A percentile compares a stretch with the other conserved stretches of the same genome.
Conservation (phyloP, 2,888 invertebrate species). For the Scaptomyza cyrtandrae region DNA sequence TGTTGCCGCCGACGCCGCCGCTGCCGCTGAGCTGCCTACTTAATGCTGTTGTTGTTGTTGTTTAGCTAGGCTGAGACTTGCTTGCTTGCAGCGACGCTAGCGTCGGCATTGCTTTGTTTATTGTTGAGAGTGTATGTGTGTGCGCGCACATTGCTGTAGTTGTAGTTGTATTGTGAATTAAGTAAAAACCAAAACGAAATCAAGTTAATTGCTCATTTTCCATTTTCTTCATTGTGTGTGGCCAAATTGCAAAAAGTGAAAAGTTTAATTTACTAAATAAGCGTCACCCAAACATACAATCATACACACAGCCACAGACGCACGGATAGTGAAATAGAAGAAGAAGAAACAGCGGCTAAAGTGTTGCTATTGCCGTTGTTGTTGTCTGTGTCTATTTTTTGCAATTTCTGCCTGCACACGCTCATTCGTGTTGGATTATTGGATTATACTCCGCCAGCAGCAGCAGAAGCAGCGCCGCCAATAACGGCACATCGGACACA, state of each 20-base stretch:
- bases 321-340: conserved; percentile 13
- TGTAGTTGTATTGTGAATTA: conserved; percentile 53
- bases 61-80: conserved; percentile 52
- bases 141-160: conserved; percentile 30
- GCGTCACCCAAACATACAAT: conserved; percentile 31
- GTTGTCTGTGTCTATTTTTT: conserved; percentile 74
- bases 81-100: conserved; percentile 37
- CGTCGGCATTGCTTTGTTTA: conserved; percentile 62
- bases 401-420: conserved; percentile 74
- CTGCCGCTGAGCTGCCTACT: conserved; percentile 28
- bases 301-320: conserved; percentile 16
- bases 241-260: conserved; percentile 75
- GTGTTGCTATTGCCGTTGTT: conserved; percentile 46
- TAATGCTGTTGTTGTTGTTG: conserved; percentile 48
- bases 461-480: conserved; percentile 57
- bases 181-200: conserved; percentile 61
- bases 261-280: conserved; percentile 79
- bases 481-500: conserved; percentile 55
- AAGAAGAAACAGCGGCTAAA: conserved; percentile 55
- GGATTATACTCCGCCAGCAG: conserved; percentile 67
- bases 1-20: conserved; percentile 49
- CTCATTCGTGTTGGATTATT: conserved; percentile 80
- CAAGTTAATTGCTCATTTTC: conserved; percentile 74
- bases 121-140: conserved; percentile 32
- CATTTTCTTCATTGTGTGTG: conserved; percentile 58